Conservation (phyloP, 1,140 invertebrate genomes). For the Acromyrmex echinatior region DNA sequence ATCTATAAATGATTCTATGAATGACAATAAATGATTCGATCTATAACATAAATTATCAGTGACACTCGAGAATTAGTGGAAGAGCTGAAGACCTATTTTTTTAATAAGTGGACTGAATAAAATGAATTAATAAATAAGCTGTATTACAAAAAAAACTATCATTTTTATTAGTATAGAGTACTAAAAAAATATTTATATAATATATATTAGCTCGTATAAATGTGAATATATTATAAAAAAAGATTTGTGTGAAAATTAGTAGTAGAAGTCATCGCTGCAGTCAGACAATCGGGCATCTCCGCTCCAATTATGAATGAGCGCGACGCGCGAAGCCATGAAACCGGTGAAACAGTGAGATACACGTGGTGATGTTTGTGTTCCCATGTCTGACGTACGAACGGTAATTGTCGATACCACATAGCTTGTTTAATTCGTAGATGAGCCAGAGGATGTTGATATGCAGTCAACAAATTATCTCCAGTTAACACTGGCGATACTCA, state of each 20-base stretch:
- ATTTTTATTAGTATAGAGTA: background rate
- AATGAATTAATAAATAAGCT: background rate
- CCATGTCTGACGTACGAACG: no score
- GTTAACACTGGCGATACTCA: constrained; percentile 91
- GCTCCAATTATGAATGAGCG: constrained; percentile 13
- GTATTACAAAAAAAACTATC: background rate
- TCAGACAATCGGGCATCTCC: background rate
- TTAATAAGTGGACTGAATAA: background rate
- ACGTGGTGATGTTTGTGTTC: constrained; percentile 9
- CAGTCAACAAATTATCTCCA: constrained; percentile 81
- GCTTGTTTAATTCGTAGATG: background rate
- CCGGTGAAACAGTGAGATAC: background rate
- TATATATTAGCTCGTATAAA: constrained; percentile 7
- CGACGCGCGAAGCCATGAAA: background rate
- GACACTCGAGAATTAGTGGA: background rate
- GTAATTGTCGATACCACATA: background rate
- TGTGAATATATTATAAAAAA: background rate
- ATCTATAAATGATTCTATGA: no score
- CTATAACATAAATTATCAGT: background rate
- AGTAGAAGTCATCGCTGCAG: background rate
- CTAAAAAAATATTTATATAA: background rate
- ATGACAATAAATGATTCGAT: background rate
- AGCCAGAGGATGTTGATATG: constrained; percentile 72
- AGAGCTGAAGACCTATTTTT: background rate
- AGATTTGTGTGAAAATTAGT: background rate